Evolutionary conservation across 2,113 vertebrate species (phyloP), one percentile per base, ranked within the genome.

Genomic region (Onychostruthus taczanowskii): DNA sequence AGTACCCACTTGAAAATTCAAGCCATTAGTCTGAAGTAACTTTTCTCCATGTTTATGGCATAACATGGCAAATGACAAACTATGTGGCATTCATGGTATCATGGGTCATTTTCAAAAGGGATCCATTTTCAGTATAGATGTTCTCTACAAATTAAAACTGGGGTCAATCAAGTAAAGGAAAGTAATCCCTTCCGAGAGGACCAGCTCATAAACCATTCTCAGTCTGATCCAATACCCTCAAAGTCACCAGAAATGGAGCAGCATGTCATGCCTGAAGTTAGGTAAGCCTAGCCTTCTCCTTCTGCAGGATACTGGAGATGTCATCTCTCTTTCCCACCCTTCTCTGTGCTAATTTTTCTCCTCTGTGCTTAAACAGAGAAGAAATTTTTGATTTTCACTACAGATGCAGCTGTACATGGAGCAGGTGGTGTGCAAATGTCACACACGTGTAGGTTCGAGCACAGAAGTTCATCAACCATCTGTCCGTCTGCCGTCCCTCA

Each of bases 341-440:
- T 37, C n/a, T 43, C 62, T 91, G 39, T 17, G 28, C 49, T 27
- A n/a, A 33, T 47, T 87, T 62, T 85, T 79, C 37, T 85, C 44
- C 53, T 94, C 52, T 85, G 31, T 3, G 26, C 41, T 83, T 79
- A 50, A 89, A 61, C 9, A 50, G 58, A 70, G 41, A 84, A 70
- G 9, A 77, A 74, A 47, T 67, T 59, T 64, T 58, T 14, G 49
- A 66, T 3, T 73, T 74, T 83, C n/a, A 50, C 18, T 64, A 69
- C 49, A 83, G 41, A 69, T 6, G 44, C 37, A 81, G 41, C 26
- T 7, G 0, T 39, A 59, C 49, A 21, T 4, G 37, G 62, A 90
- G 58, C 94, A 90, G 67, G 44, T 91, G 91, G 79, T 61, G 75
- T 46, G 87, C 74, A 85, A 94, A 89, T 68, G 81, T 62, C 89